A percentile compares a stretch with the other conserved stretches of the same genome.
Evolutionary conservation across 2,113 vertebrate species (phyloP).

Genomic region (Forbesichthys papilliferus): DNA sequence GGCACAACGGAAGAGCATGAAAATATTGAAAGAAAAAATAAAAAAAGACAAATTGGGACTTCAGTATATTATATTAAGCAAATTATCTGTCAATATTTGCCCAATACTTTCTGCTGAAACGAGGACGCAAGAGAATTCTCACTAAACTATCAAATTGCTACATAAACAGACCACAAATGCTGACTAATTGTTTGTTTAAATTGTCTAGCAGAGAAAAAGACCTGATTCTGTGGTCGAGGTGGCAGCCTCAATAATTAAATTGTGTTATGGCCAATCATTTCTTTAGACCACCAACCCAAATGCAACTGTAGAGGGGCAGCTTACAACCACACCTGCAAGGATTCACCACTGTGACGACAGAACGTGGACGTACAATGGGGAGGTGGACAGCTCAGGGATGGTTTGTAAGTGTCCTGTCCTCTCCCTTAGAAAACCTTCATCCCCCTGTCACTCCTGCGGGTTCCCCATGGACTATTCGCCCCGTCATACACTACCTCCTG

Average conservation of each 20-base stretch:
- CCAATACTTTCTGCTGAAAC: background rate
- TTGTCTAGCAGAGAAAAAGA: conserved; percentile 22
- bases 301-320: background rate
- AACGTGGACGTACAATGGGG: background rate
- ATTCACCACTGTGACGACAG: conserved; percentile 11
- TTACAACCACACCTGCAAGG: background rate
- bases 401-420: conserved; percentile 2
- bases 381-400: background rate
- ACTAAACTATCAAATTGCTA: too few relatives aligned
- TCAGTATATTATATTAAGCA: too few relatives aligned
- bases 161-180: background rate
- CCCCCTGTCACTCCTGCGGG: background rate
- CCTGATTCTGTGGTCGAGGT: conserved; percentile 17
- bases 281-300: background rate
- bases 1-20: background rate
- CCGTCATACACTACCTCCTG: conserved; percentile 2
- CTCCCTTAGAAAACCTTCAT: conserved; percentile 7
- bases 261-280: conserved; percentile 19
- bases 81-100: background rate
- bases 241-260: conserved; percentile 31
- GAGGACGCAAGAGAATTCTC: background rate
- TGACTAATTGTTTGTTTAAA: conserved; percentile 19
- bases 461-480: background rate
- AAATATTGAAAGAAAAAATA: conserved; percentile 26
- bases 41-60: background rate